Base-by-base conservation (phyloP, 2,113 vertebrate genomes). In the Colaptes auratus region DNA sequence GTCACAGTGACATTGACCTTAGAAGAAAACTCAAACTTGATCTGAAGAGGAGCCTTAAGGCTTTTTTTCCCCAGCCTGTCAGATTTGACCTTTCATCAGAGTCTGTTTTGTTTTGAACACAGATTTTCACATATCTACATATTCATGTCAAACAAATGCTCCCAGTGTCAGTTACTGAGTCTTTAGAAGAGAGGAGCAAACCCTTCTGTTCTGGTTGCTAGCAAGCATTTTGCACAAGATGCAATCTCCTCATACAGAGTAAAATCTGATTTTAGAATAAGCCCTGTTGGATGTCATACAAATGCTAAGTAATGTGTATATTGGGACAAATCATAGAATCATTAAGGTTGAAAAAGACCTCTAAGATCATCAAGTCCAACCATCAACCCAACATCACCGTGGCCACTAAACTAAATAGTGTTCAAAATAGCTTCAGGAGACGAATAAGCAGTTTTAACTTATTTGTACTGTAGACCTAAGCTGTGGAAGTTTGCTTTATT, bases 71-170 rank as follows among this genome's bases (percentile, higher is more conserved):
- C 23, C 39, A 76, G 58, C 69, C 82, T 7, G 15, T 85, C 44
- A 89, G 46, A 71, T 46, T 56, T 96, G 96, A 93, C 85, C 77
- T 97, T 96, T 97, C 42, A 50, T 80, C 1, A 2, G 24, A n/a
- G 50, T 48, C 48, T 76, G 46, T 76, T 63, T 81, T 91, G 53
- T 85, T 96, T 82, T 91, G 60, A 80, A 31, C 65, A 30, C 6
- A 50, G 46, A 48, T 82, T 82, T 93, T 91, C 70, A 71, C 33
- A 28, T 64, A 81, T 67, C 61, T 89, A 31, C 36, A 44, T 76
- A 75, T 59, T 82, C 42, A 9, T 4, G 19, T 64, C 70, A 93
- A 82, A 83, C 6, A 84, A 73, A 69, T 88, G n/a, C 50, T 96
- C 28, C 55, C 4, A 1, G 23, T 67, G 39, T 59, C 46, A 33